A percentile compares a stretch with the other conserved stretches of the same genome.
Evolutionary conservation across 1,140 invertebrate genomes (phyloP).

Genomic region (Cylas formicarius): DNA sequence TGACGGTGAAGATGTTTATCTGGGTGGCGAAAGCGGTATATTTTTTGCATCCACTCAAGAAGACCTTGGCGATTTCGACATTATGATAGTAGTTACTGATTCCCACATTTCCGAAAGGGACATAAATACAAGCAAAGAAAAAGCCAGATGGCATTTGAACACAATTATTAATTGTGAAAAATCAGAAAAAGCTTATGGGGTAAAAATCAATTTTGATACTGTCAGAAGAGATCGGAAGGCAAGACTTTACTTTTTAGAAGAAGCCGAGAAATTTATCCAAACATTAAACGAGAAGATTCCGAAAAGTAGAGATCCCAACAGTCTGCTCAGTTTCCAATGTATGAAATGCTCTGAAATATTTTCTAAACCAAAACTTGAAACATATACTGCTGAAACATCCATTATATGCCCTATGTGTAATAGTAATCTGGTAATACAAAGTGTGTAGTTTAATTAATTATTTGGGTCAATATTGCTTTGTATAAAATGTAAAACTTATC

Average conservation of each 20-base stretch:
- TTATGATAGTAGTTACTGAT: conserved; percentile 28
- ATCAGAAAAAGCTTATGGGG: conserved; percentile 39
- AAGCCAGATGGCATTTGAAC: conserved; percentile 49
- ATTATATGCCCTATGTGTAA: conserved; percentile 52
- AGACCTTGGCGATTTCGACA: conserved; percentile 28
- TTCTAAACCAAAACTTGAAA: conserved; percentile 45
- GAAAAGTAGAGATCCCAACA: conserved; percentile 44
- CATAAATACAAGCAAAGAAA: conserved; percentile 45
- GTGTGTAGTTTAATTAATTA: no score
- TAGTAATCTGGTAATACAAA: conserved; percentile 50
- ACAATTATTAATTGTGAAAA: conserved; percentile 50
- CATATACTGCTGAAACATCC: conserved; percentile 24
- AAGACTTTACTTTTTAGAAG: conserved; percentile 51
- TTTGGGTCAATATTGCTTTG: no score
- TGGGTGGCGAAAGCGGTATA: conserved; percentile 38
- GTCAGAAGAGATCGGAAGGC: conserved; percentile 48
- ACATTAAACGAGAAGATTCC: conserved; percentile 30
- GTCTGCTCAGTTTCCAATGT: conserved; percentile 51
- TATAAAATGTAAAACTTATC: no score
- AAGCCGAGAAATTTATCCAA: conserved; percentile 48
- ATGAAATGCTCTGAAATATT: conserved; percentile 57
- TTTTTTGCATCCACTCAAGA: conserved; percentile 41
- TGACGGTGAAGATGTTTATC: conserved; percentile 19
- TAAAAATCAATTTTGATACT: conserved; percentile 57
- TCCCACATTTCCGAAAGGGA: conserved; percentile 47